Conservation (phyloP, 2,888 invertebrate species). For the Trachelus stipa region DNA sequence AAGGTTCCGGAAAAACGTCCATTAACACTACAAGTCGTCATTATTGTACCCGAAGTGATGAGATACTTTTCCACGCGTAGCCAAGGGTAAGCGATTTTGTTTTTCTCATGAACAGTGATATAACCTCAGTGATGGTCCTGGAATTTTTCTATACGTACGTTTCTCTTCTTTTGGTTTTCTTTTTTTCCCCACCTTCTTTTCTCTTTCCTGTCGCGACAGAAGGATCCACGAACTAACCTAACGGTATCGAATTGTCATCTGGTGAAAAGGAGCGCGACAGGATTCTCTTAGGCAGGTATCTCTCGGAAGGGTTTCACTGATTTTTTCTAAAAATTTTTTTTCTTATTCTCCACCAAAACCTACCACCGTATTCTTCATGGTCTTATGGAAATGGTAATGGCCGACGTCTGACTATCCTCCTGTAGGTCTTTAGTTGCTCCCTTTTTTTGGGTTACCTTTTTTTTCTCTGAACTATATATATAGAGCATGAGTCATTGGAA, state of each 20-base stretch:
- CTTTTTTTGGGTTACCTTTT: conserved; percentile 47
- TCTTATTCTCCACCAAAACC: conserved; percentile 47
- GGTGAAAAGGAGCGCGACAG: conserved; percentile 20
- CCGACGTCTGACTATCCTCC: conserved; percentile 39
- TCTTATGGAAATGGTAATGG: conserved; percentile 38
- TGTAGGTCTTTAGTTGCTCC: neutral
- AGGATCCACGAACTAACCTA: conserved; percentile 4
- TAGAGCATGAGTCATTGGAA: neutral
- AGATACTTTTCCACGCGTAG: neutral
- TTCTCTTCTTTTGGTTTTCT: neutral
- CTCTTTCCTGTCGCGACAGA: conserved; percentile 17
- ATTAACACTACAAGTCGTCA: neutral
- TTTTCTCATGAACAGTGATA: neutral
- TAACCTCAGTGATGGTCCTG: neutral
- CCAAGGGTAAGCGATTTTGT: neutral
- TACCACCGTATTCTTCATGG: conserved; percentile 27
- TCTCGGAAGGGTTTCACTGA: conserved; percentile 1
- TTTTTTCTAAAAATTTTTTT: conserved; percentile 52
- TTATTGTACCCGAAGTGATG: neutral
- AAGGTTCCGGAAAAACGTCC: neutral
- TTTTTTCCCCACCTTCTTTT: conserved; percentile 15
- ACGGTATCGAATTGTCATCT: neutral
- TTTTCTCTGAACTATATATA: conserved; percentile 14
- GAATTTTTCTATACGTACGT: neutral
- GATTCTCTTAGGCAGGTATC: conserved; percentile 30